Base-by-base conservation (phyloP, 2,888 invertebrate genomes). In the Iphiclides podalirius region DNA sequence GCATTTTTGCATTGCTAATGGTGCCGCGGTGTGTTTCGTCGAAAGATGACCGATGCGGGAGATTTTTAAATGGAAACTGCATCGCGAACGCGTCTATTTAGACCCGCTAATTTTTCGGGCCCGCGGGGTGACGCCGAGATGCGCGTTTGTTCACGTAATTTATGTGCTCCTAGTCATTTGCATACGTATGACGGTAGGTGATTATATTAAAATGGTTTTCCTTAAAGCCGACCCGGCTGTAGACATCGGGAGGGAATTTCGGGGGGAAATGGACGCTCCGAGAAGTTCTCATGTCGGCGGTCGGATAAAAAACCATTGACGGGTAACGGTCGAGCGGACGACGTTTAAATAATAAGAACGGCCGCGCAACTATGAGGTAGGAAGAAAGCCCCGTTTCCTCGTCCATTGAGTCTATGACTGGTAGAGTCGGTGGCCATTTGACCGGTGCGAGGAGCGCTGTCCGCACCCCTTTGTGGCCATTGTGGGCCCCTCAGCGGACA, bases 321-420 rank as follows among this genome's bases (percentile, higher is more conserved):
- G 75, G 57, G 63, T 87, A 86, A 87, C 86, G 84, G 86, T 76
- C 76, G 70, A 70, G 58, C 66, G n/a, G n/a, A n/a, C n/a, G n/a
- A n/a, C n/a, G n/a, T 85, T 85, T 83, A 80, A 83, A 86, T 86
- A 86, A 83, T 84, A 79, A 81, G 84, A 82, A n/a, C n/a, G n/a
- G n/a, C n/a, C 82, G 52, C 66, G 60, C 63, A 71, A 69, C 71
- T 73, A 72, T 66, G 67, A 66, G 63, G 58, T 52, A 57, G 61
- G 62, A 82, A 80, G 84, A 80, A 82, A 83, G 82, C 71, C 68
- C 73, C 77, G 75, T 83, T 85, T 86, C 86, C 80, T 82, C 61
- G 75, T 70, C 71, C 75, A 72, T 79, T 78, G 68, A 73, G 71
- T 72, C 79, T 79, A 76, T 76, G 76, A 72, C 72, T 72, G 75